Evolutionary conservation across 1,140 invertebrate species (phyloP).

Genomic region (Globodera ellingtonae): DNA sequence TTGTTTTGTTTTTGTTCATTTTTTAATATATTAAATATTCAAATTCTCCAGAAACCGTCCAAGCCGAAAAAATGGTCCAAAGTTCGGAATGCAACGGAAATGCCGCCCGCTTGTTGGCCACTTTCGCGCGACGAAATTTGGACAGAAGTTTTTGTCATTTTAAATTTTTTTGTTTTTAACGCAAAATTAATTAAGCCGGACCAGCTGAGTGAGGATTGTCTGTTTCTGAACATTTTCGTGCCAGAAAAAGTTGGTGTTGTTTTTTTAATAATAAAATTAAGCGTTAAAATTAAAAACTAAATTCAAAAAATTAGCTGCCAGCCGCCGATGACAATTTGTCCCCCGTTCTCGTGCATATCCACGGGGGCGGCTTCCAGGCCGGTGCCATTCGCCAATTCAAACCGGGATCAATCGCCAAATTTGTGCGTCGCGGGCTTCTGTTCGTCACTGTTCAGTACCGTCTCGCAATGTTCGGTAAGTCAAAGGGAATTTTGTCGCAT

Average conservation of each 20-base stretch:
- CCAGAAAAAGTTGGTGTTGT: conserved; percentile 14
- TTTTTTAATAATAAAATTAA: background rate
- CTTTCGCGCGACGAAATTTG: background rate
- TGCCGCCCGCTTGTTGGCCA: conserved; percentile 18
- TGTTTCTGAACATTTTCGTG: conserved; percentile 43
- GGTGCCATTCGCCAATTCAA: conserved; percentile 12
- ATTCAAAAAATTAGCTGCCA: background rate
- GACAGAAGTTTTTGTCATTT: background rate
- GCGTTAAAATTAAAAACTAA: too few relatives aligned
- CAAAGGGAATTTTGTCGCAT: too few relatives aligned
- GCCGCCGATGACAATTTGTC: conserved; percentile 24
- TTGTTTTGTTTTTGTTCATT: background rate
- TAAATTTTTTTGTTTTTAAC: background rate
- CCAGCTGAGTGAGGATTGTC: conserved; percentile 43
- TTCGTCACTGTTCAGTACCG: conserved; percentile 43
- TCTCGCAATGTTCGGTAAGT: conserved; percentile 27
- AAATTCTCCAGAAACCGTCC: conserved; percentile 7
- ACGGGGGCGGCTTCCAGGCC: conserved; percentile 48
- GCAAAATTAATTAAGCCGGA: background rate
- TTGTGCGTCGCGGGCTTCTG: conserved; percentile 29
- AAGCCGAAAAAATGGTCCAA: conserved; percentile 13
- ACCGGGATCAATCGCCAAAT: conserved; percentile 24
- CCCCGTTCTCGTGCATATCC: conserved; percentile 61
- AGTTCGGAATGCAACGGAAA: background rate
- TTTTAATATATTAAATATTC: background rate